phyloP scores from a whole-genome alignment of 1,140 invertebrate genomes.

The Drosophila carrolli region DNA sequence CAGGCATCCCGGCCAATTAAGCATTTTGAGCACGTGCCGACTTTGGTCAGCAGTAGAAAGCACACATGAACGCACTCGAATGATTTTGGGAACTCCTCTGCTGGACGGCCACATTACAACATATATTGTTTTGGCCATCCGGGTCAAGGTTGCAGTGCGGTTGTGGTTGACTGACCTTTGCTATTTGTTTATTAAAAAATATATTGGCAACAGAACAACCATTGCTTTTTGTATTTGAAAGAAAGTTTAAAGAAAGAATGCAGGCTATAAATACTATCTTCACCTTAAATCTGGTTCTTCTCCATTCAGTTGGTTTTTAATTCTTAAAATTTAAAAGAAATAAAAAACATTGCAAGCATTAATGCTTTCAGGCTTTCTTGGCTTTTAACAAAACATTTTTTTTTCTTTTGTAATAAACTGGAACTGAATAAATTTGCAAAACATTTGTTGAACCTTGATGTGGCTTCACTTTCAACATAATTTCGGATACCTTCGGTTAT shows the following conservation, averaged over 20 bases:
- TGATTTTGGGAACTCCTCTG: conserved; percentile 21
- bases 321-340: too few relatives aligned
- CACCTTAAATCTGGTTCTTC: too few relatives aligned
- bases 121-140: conserved; percentile 38
- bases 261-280: too few relatives aligned
- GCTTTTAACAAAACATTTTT: too few relatives aligned
- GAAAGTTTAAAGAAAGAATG: too few relatives aligned
- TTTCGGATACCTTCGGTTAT: background rate
- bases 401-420: background rate
- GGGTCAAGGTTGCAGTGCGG: conserved; percentile 56
- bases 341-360: too few relatives aligned
- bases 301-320: too few relatives aligned
- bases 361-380: too few relatives aligned
- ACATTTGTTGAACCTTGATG: background rate
- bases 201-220: too few relatives aligned
- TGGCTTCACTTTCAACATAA: conserved; percentile 7
- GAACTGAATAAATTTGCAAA: background rate
- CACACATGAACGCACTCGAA: conserved; percentile 34
- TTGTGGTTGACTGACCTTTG: conserved; percentile 35
- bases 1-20: conserved; percentile 58
- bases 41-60: conserved; percentile 45
- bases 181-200: conserved; percentile 1
- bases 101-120: conserved; percentile 40
- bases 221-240: too few relatives aligned
- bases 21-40: conserved; percentile 67